Evolutionary conservation across 2,888 invertebrate genomes (phyloP).

Genomic region (Drosophila neonasuta): DNA sequence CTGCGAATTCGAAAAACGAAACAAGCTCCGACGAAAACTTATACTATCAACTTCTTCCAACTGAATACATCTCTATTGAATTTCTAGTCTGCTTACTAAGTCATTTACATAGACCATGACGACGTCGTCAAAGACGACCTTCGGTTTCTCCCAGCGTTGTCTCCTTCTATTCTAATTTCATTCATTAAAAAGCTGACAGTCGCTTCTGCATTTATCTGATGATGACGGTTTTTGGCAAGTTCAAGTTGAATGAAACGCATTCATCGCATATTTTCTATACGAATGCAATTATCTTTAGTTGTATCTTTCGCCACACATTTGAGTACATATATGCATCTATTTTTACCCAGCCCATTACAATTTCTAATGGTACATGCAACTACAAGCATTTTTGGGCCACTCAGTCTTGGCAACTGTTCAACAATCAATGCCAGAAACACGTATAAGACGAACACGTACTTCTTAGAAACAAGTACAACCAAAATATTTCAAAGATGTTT

Average conservation of each 20-base stretch:
- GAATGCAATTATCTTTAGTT: slow-evolving; percentile 15
- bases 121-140: slow-evolving; percentile 15
- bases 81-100: slow-evolving; percentile 42
- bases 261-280: slow-evolving; percentile 14
- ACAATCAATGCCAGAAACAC: slow-evolving; percentile 26
- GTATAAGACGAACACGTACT: slow-evolving; percentile 17
- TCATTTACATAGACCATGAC: slow-evolving; percentile 25
- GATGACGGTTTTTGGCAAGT: slow-evolving; percentile 63
- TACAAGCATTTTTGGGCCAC: slow-evolving; percentile 20
- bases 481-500: slow-evolving; percentile 49
- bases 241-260: slow-evolving; percentile 71
- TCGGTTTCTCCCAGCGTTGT: slow-evolving; percentile 19
- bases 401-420: slow-evolving; percentile 58
- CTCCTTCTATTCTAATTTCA: slow-evolving; percentile 46
- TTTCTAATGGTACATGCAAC: slow-evolving; percentile 32
- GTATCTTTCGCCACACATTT: not conserved
- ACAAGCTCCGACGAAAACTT: slow-evolving; percentile 29
- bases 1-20: slow-evolving; percentile 19
- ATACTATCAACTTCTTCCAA: slow-evolving; percentile 64
- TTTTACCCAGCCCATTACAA: slow-evolving; percentile 63
- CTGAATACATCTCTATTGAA: slow-evolving; percentile 42
- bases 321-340: slow-evolving; percentile 39
- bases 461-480: slow-evolving; percentile 51
- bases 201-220: slow-evolving; percentile 27
- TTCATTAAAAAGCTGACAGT: slow-evolving; percentile 59